phyloP scores from a whole-genome alignment of 2,113 vertebrate genomes.

The Neolamprologus fasciatus region DNA sequence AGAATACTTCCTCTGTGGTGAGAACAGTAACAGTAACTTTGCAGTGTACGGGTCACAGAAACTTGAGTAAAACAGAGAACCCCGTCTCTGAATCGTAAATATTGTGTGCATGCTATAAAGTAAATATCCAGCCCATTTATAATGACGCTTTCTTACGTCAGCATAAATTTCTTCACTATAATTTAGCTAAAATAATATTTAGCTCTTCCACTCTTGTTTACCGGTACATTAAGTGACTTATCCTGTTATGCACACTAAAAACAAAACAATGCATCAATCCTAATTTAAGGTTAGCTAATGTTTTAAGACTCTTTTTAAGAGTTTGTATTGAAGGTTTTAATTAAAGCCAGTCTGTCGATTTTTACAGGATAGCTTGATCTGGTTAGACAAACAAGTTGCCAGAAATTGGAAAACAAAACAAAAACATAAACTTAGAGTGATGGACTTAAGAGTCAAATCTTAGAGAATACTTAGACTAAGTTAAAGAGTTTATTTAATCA shows the following conservation, averaged over 20 bases:
- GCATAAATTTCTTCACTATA: background rate
- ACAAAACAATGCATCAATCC: background rate
- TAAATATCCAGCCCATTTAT: background rate
- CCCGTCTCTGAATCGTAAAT: background rate
- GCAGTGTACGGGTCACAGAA: accelerated
- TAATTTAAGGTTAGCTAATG: background rate
- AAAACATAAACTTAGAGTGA: background rate
- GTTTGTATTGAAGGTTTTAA: background rate
- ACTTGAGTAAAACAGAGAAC: background rate
- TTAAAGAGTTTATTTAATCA: background rate
- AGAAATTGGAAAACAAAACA: background rate
- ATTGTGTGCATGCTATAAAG: background rate
- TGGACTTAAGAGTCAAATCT: accelerated
- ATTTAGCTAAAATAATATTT: background rate
- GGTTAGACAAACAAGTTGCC: background rate
- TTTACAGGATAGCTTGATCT: background rate
- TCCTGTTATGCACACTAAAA: accelerated
- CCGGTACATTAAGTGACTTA: background rate
- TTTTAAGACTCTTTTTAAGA: background rate
- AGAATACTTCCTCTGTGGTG: background rate
- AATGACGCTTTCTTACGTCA: background rate
- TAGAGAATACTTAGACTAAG: background rate
- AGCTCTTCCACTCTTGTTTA: background rate
- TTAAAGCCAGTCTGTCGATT: background rate
- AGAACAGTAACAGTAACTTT: background rate